A percentile compares a stretch with the other conserved stretches of the same genome.
These are phyloP conservation scores for Nyctibius bracteatus DNA, from an alignment of 2,113 vertebrate species.

Conservation along the genomic window DNA sequence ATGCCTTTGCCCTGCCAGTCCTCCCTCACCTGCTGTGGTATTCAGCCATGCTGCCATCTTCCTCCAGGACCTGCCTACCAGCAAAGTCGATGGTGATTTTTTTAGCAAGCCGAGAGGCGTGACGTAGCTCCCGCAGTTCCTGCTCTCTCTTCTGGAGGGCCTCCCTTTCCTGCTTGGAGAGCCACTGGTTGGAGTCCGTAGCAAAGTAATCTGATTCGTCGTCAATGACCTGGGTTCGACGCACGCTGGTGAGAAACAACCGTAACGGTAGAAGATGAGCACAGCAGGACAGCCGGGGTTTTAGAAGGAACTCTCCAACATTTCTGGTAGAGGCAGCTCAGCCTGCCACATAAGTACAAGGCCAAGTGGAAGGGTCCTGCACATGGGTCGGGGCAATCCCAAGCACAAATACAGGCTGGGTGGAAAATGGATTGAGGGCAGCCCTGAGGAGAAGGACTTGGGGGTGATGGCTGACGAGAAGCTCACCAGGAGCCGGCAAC, in stretches of 20 bases:
- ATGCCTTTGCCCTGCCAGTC: fast-evolving
- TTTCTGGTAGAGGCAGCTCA: neutral
- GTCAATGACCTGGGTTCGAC: conserved; percentile 93
- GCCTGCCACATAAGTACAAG: too few relatives aligned
- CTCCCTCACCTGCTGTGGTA: conserved; percentile 86
- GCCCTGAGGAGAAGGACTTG: too few relatives aligned
- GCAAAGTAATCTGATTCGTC: conserved; percentile 97
- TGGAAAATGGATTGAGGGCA: too few relatives aligned
- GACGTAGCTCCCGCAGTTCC: conserved; percentile 87
- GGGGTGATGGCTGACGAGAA: too few relatives aligned
- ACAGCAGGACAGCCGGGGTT: neutral
- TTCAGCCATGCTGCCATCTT: conserved; percentile 74
- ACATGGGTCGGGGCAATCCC: too few relatives aligned
- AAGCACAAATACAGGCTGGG: too few relatives aligned
- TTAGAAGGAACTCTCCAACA: neutral
- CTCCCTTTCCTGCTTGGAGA: conserved; percentile 86
- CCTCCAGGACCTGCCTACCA: conserved; percentile 87
- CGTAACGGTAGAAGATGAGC: neutral
- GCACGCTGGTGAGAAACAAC: conserved; percentile 72
- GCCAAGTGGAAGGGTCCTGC: too few relatives aligned
- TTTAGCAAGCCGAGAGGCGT: conserved; percentile 83
- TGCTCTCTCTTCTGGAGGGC: conserved; percentile 83
- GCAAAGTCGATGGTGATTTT: conserved; percentile 95
- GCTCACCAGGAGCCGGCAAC: too few relatives aligned
- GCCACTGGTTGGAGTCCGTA: conserved; percentile 93